Evolutionary conservation across 2,888 invertebrate species (phyloP).

Genomic region (Drosophila siamana): DNA sequence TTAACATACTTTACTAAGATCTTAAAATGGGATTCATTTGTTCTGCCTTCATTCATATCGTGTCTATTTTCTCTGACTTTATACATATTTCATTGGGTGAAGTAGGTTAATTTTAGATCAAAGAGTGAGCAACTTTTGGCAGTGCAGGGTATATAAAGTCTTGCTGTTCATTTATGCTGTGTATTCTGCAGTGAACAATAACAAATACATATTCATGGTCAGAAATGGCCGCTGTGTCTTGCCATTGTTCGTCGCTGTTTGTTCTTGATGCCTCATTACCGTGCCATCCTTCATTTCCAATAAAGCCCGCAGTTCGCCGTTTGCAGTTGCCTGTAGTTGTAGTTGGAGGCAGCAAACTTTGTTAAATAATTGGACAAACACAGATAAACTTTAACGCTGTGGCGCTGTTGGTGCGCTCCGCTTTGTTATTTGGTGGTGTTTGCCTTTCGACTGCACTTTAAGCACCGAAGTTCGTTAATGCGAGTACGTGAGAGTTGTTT

Average conservation of each 20-base stretch:
- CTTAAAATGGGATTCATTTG: neutral
- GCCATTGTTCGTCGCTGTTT: neutral
- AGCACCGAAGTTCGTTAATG: constrained; percentile 76
- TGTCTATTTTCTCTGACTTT: neutral
- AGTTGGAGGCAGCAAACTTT: constrained; percentile 21
- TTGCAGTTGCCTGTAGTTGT: neutral
- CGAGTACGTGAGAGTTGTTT: constrained; percentile 72
- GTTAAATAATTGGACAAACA: constrained; percentile 58
- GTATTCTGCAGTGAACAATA: constrained; percentile 24
- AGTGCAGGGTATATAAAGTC: neutral
- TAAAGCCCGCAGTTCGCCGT: neutral
- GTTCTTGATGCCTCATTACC: constrained; percentile 40
- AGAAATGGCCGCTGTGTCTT: constrained; percentile 7
- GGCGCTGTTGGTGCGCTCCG: constrained; percentile 3
- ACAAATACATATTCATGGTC: constrained; percentile 38
- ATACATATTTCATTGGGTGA: neutral
- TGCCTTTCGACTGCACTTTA: constrained; percentile 72
- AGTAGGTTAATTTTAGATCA: neutral
- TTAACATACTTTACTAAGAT: neutral
- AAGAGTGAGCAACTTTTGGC: neutral
- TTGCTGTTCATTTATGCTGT: neutral
- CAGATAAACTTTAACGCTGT: constrained; percentile 51
- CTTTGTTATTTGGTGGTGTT: constrained; percentile 40
- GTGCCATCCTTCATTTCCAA: neutral
- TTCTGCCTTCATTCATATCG: neutral